A percentile compares a stretch with the other conserved stretches of the same genome.
phyloP scores from a whole-genome alignment of 1,140 invertebrate genomes.

The Doryteuthis pealeii region DNA sequence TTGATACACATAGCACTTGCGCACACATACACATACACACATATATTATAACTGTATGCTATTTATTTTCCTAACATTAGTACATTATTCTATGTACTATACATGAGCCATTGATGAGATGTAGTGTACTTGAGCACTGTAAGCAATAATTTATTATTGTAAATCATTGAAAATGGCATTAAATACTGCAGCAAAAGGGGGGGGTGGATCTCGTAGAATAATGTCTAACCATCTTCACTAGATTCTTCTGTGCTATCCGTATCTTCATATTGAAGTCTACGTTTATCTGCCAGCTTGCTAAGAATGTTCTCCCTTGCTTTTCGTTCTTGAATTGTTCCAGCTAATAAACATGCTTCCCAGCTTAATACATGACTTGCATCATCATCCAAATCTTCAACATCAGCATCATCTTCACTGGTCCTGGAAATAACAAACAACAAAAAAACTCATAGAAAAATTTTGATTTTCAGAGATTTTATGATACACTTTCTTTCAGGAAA shows the following conservation, averaged over 20 bases:
- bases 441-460: background rate
- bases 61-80: too few species aligned
- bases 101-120: too few species aligned
- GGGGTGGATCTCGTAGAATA: too few species aligned
- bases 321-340: slow-evolving; percentile 22
- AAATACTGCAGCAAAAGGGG: too few species aligned
- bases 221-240: slow-evolving; percentile 4
- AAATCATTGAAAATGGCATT: too few species aligned
- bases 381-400: slow-evolving; percentile 61
- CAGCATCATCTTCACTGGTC: slow-evolving; percentile 47
- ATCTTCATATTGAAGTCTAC: background rate
- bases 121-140: too few species aligned
- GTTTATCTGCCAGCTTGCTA: background rate
- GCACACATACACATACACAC: too few species aligned
- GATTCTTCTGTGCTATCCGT: slow-evolving; percentile 7
- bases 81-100: too few species aligned
- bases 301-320: background rate
- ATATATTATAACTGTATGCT: too few species aligned
- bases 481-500: background rate
- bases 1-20: too few species aligned
- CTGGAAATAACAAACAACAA: slow-evolving; percentile 21
- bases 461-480: background rate
- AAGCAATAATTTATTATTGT: too few species aligned
- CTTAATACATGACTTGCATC: slow-evolving; percentile 31
- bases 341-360: slow-evolving; percentile 40